Evolutionary conservation across 2,113 vertebrate genomes (phyloP).

Genomic region (Scopus umbretta): DNA sequence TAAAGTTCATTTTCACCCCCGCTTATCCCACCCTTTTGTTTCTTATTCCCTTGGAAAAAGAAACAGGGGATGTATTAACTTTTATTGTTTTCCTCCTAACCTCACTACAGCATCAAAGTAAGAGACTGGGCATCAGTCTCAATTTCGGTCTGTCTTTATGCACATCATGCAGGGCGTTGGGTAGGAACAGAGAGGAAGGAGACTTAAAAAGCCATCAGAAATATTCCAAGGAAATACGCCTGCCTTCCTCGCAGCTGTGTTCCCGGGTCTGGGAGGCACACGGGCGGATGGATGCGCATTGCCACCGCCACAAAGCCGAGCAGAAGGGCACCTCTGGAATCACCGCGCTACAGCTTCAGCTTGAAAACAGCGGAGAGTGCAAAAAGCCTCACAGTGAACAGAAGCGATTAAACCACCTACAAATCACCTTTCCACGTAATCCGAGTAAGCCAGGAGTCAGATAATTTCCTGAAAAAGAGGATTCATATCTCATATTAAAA

Average conservation of each 20-base stretch:
- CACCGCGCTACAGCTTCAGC: not conserved
- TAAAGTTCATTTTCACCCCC: not conserved
- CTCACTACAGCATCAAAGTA: not conserved
- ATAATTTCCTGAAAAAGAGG: not conserved
- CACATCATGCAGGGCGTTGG: not conserved
- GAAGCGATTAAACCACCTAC: not conserved
- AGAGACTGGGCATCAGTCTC: not conserved
- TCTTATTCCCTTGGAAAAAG: not conserved
- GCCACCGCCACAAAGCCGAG: fast-evolving
- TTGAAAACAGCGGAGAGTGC: not conserved
- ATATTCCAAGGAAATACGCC: not conserved
- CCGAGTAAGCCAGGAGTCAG: not conserved
- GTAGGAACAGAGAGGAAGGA: not conserved
- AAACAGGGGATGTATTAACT: not conserved
- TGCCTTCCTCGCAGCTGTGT: not conserved
- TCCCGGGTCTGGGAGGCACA: not conserved
- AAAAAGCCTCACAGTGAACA: not conserved
- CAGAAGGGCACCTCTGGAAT: not conserved
- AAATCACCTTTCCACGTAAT: not conserved
- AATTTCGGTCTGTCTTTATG: not conserved
- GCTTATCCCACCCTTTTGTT: not conserved
- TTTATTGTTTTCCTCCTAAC: not conserved
- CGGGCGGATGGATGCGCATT: fast-evolving
- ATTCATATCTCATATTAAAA: not conserved
- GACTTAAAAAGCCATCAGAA: not conserved